phyloP scores from a whole-genome alignment of 35 echinoderm and acorn worm species.

The Eucidaris tribuloides region DNA sequence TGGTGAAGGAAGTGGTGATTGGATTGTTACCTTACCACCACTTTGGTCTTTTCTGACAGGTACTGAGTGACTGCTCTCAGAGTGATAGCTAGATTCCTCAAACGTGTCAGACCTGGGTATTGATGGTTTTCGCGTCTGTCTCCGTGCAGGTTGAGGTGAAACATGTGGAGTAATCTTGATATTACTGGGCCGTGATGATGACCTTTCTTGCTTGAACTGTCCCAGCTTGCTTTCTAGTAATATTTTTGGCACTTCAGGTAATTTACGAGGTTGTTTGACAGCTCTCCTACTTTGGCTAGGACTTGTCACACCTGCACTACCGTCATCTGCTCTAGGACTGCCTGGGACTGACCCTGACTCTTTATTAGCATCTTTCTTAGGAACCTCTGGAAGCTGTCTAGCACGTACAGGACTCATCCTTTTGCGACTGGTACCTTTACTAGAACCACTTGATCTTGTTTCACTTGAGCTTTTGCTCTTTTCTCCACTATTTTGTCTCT shows the following conservation, averaged over 20 bases:
- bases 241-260: conserved; percentile 87
- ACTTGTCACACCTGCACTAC: conserved; percentile 23
- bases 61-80: conserved; percentile 6
- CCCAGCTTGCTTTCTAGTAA: conserved; percentile 86
- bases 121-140: conserved; percentile 1
- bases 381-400: conserved; percentile 76
- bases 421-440: conserved; percentile 50
- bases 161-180: conserved; percentile 34
- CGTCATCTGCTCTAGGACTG: conserved; percentile 6
- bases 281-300: conserved; percentile 20
- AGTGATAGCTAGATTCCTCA: conserved; percentile 41
- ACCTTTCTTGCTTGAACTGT: conserved; percentile 14
- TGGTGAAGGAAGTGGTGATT: conserved; percentile 6
- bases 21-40: neutral
- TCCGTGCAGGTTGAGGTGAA: conserved; percentile 28
- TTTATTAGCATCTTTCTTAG: conserved; percentile 48
- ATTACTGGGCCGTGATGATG: conserved; percentile 10
- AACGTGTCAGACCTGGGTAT: conserved; percentile 41
- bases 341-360: neutral
- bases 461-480: conserved; percentile 35
- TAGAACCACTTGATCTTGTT: conserved; percentile 37
- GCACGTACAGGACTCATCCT: conserved; percentile 59
- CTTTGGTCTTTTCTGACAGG: conserved; percentile 30
- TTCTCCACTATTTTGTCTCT: conserved; percentile 60
- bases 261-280: conserved; percentile 54